Conservation (phyloP, 1,140 invertebrate genomes). For the Anoplolepis gracilipes region DNA sequence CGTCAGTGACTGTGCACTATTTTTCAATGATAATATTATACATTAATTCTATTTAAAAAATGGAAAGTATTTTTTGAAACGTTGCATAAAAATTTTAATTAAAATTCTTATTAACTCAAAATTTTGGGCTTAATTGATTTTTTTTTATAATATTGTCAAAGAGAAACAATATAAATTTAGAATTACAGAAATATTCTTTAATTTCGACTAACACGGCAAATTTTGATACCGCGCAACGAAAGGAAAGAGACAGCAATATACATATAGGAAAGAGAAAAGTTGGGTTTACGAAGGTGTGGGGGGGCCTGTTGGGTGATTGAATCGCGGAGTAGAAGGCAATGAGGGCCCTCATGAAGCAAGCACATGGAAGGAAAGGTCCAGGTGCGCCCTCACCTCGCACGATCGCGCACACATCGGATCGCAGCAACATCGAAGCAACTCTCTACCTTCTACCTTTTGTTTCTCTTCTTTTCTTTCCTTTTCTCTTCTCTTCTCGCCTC, state of each 20-base stretch:
- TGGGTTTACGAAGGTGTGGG: conserved; percentile 65
- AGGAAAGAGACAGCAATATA: conserved; percentile 31
- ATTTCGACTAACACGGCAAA: background rate
- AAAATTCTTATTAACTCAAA: no score
- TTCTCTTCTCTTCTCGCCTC: background rate
- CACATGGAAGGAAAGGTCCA: conserved; percentile 75
- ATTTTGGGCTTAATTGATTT: no score
- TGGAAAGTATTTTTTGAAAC: no score
- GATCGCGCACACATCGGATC: conserved; percentile 66
- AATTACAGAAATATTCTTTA: background rate
- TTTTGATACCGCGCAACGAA: conserved; percentile 20
- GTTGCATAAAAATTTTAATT: no score
- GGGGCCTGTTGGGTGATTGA: conserved; percentile 73
- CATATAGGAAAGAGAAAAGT: conserved; percentile 46
- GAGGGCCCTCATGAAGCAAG: conserved; percentile 68
- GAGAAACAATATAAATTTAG: background rate
- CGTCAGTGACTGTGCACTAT: no score
- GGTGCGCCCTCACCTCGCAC: conserved; percentile 73
- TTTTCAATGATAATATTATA: no score
- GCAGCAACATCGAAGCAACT: conserved; percentile 64
- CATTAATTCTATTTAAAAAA: no score
- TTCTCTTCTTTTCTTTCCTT: conserved; percentile 13
- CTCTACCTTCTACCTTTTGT: conserved; percentile 46
- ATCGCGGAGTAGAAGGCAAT: conserved; percentile 74
- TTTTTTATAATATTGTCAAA: background rate